Base-by-base conservation (phyloP, 1,140 invertebrate species). In the Stegodyphus dumicola region DNA sequence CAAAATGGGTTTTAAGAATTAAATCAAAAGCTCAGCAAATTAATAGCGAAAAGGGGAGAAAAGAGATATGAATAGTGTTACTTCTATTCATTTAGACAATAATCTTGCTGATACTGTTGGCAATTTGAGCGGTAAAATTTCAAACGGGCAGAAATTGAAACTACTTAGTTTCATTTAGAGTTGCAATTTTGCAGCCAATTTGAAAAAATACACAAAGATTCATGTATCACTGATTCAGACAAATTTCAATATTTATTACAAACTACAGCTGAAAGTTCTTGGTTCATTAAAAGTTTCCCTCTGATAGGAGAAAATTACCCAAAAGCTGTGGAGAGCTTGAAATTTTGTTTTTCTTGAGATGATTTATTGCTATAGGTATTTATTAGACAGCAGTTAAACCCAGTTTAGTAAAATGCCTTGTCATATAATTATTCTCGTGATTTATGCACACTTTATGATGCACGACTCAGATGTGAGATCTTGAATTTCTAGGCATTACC, bases 151-250 rank as follows among this genome's bases (percentile, higher is more conserved):
- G 13, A 56, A 13, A 7, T 56, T 7, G 54, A 56, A 56, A 7
- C 13, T 7, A 7, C 7, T 56, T 7, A 56, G 13, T 56, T 56
- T 56, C 7, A 56, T 13, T 56, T 56, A 7, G 77, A 87, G 89
- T 67, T 90, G 6, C 56, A 76, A 0, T 90, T 89, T 79, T 90
- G 89, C 89, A 79, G 78, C 0, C 88, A 89, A 70, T 90, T 90
- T 77, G 65, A 86, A 52, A 89, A 89, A 51, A 89, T 89, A 9
- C 79, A 90, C 74, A 87, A 89, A n/a, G 88, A 90, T 60, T 6
- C 13, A 7, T 54, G 60, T 7, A 86, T 89, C 53, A 69, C 73
- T 1, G 75, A 86, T 9, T 88, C 87, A 79, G 89, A 89, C 52
- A 90, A 90, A 66, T 87, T 89, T 18, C 77, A 89, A 48, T 89